Evolutionary conservation across 1,140 invertebrate species (phyloP).

Genomic region (Musca domestica): DNA sequence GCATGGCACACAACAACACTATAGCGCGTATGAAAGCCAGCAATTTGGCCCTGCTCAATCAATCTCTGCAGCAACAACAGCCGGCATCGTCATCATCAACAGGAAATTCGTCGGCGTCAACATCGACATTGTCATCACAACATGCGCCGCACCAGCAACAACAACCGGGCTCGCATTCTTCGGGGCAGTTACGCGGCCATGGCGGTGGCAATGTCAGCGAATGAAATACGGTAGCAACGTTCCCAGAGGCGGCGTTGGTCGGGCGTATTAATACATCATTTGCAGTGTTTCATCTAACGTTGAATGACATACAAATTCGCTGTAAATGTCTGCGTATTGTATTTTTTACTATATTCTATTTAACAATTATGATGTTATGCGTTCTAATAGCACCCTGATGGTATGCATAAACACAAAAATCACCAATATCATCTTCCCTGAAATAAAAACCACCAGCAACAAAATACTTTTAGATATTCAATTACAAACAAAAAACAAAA

Average conservation of each 20-base stretch:
- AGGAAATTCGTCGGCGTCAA: slow-evolving; percentile 26
- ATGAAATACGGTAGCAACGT: slow-evolving; percentile 50
- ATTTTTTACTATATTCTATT: slow-evolving; percentile 40
- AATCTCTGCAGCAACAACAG: slow-evolving; percentile 39
- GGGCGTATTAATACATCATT: slow-evolving; percentile 49
- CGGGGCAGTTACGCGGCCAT: slow-evolving; percentile 24
- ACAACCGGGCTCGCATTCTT: slow-evolving; percentile 8
- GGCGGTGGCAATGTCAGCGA: slow-evolving; percentile 38
- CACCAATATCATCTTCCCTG: not conserved
- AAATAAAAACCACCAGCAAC: no score
- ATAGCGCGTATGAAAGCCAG: slow-evolving; percentile 69
- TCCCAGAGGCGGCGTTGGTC: slow-evolving; percentile 47
- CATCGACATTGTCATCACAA: slow-evolving; percentile 23
- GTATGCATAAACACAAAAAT: not conserved
- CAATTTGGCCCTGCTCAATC: slow-evolving; percentile 72
- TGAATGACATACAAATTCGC: slow-evolving; percentile 38
- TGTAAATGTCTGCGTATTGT: slow-evolving; percentile 48
- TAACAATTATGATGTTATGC: slow-evolving; percentile 35
- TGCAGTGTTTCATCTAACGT: slow-evolving; percentile 33
- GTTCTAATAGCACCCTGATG: slow-evolving; percentile 9
- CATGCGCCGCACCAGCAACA: not conserved
- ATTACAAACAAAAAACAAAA: no score
- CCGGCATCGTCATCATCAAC: slow-evolving; percentile 19
- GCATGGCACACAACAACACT: slow-evolving; percentile 52
- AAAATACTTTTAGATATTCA: no score